These are phyloP conservation scores for Bos javanicus DNA, from an alignment of 2,113 vertebrate species.

Conservation along the genomic window DNA sequence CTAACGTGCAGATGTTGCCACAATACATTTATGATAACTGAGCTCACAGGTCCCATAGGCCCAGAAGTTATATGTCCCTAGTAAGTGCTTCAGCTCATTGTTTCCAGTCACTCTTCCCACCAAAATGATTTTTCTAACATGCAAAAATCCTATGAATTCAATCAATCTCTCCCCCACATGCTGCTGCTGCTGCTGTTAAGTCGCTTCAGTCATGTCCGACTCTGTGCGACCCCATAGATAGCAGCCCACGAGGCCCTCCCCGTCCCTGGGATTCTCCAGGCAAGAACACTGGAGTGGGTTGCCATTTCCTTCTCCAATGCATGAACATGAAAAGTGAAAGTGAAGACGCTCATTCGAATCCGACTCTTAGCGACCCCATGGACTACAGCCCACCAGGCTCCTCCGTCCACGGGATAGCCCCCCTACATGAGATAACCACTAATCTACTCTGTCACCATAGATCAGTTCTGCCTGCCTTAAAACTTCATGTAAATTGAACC, in stretches of 20 bases:
- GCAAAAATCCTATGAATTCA: not conserved
- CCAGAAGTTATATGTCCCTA: not conserved
- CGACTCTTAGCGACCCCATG: too few species aligned
- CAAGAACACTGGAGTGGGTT: too few species aligned
- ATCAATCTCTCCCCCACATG: not conserved
- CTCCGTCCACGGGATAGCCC: too few species aligned
- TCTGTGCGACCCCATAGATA: too few species aligned
- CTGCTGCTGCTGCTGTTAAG: too few species aligned
- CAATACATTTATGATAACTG: constrained; percentile 9
- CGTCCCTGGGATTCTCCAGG: too few species aligned
- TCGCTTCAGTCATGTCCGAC: too few species aligned
- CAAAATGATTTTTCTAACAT: not conserved
- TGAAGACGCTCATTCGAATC: too few species aligned
- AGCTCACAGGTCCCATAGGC: not conserved
- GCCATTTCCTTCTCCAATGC: too few species aligned
- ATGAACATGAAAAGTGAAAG: too few species aligned
- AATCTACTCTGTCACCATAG: not conserved
- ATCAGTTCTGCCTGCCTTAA: not conserved
- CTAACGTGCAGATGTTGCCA: constrained; percentile 5
- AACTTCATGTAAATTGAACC: not conserved
- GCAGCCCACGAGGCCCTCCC: too few species aligned
- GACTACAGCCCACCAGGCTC: too few species aligned
- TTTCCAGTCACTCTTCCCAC: not conserved
- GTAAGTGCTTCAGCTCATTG: not conserved
- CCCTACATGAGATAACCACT: not conserved